Percentiles rank a stretch among this genome's conserved stretches.
phyloP scores from a whole-genome alignment of 2,888 invertebrate species.

The Abscondita cerata region DNA sequence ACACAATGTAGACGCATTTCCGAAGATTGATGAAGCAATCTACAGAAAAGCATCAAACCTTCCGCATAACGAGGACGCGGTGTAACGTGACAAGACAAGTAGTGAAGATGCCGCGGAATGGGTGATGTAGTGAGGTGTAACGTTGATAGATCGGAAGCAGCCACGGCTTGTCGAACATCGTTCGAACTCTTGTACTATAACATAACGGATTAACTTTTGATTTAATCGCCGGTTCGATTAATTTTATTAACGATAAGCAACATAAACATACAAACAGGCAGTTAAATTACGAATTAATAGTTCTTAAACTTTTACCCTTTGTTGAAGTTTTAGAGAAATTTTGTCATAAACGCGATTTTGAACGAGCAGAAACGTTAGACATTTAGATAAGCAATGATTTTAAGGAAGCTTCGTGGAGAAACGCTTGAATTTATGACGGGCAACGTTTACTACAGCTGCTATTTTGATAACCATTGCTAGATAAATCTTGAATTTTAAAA shows the following conservation, averaged over 20 bases:
- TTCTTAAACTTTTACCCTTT: no score
- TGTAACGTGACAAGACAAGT: conserved; percentile 49
- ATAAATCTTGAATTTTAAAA: conserved; percentile 27
- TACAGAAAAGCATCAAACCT: conserved; percentile 50
- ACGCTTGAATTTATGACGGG: conserved; percentile 27
- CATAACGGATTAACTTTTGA: conserved; percentile 48
- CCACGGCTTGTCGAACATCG: conserved; percentile 47
- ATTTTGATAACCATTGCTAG: conserved; percentile 32
- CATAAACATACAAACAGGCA: no score
- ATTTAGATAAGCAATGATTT: conserved; percentile 35
- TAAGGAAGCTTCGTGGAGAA: conserved; percentile 26
- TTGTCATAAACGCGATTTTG: conserved; percentile 41
- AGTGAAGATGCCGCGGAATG: conserved; percentile 49
- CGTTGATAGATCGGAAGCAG: conserved; percentile 51
- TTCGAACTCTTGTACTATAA: conserved; percentile 46
- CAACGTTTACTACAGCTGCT: conserved; percentile 24
- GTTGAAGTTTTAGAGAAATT: conserved; percentile 16
- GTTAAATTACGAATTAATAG: no score
- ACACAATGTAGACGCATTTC: conserved; percentile 37
- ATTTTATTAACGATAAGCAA: conserved; percentile 13
- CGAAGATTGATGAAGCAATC: conserved; percentile 50
- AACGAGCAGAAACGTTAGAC: conserved; percentile 32
- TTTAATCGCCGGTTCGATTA: conserved; percentile 44
- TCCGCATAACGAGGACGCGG: conserved; percentile 48
- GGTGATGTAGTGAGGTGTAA: conserved; percentile 47